phyloP scores from a whole-genome alignment of 2,888 invertebrate genomes.

The Gerosis bhagava region DNA sequence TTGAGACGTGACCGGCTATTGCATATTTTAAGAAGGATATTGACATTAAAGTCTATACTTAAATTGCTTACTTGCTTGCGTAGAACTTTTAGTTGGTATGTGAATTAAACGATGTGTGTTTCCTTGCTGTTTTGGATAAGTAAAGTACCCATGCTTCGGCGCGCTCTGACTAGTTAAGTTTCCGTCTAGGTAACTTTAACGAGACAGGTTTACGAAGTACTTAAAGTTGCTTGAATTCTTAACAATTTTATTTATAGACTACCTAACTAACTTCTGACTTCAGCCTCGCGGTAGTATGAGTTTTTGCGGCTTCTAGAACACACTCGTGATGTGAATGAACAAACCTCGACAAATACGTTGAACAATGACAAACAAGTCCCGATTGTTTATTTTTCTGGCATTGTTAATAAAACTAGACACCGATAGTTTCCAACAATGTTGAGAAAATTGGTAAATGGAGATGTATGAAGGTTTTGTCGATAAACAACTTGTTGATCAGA shows the following conservation, averaged over 20 bases:
- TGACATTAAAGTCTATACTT: slow-evolving; percentile 51
- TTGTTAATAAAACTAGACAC: slow-evolving; percentile 11
- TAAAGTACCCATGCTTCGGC: slow-evolving; percentile 3
- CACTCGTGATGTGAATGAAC: slow-evolving; percentile 15
- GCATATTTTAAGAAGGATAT: slow-evolving; percentile 53
- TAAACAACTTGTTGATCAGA: slow-evolving; percentile 10
- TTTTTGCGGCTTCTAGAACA: slow-evolving; percentile 10
- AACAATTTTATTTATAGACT: slow-evolving; percentile 29
- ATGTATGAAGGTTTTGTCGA: slow-evolving; percentile 7
- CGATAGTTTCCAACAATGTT: slow-evolving; percentile 17
- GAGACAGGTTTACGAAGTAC: slow-evolving; percentile 36
- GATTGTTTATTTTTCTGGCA: slow-evolving; percentile 18
- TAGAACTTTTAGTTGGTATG: too few species aligned
- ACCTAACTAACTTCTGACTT: slow-evolving; percentile 9
- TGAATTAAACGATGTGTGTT: too few species aligned
- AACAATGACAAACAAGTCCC: slow-evolving; percentile 18
- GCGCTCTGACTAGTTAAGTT: slow-evolving; percentile 10
- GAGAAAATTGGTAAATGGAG: slow-evolving; percentile 3
- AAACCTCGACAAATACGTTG: slow-evolving; percentile 20
- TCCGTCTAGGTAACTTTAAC: slow-evolving; percentile 19
- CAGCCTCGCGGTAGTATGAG: slow-evolving; percentile 7
- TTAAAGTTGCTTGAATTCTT: slow-evolving; percentile 33
- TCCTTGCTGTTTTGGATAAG: slow-evolving; percentile 17
- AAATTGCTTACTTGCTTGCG: slow-evolving; percentile 15
- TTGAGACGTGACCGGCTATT: slow-evolving; percentile 63